phyloP scores from a whole-genome alignment of 2,888 invertebrate genomes.

The Parasteatoda lunata region DNA sequence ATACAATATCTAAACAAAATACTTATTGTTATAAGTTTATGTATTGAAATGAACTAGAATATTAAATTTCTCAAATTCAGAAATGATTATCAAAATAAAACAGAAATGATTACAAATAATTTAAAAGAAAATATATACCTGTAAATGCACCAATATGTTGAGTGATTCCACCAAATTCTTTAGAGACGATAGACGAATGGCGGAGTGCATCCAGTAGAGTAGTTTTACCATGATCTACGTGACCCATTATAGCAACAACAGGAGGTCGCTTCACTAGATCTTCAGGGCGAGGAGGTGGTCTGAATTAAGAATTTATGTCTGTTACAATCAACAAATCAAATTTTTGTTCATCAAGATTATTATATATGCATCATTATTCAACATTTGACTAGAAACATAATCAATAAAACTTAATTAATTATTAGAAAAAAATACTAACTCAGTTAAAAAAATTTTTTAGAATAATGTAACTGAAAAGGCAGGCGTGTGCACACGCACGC shows the following conservation, averaged over 20 bases:
- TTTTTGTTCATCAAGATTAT: no score
- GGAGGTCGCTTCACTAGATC: slow-evolving; percentile 86
- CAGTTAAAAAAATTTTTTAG: background rate
- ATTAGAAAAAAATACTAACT: no score
- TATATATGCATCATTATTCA: no score
- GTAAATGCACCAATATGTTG: slow-evolving; percentile 99
- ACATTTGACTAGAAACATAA: no score
- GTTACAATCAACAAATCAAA: no score
- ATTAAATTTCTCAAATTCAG: background rate
- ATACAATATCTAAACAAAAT: no score
- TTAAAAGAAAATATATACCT: slow-evolving; percentile 71
- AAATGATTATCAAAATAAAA: background rate
- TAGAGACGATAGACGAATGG: slow-evolving; percentile 87
- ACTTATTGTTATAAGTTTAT: slow-evolving; percentile 1
- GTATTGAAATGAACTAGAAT: background rate
- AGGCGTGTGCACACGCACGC: no score
- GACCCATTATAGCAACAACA: slow-evolving; percentile 99
- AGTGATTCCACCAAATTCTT: slow-evolving; percentile 98
- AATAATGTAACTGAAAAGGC: slow-evolving; percentile 21
- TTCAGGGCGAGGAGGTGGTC: slow-evolving; percentile 81
- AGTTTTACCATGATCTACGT: slow-evolving; percentile 99
- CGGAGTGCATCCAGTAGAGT: slow-evolving; percentile 92
- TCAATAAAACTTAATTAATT: no score
- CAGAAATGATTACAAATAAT: background rate
- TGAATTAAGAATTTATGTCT: slow-evolving; percentile 51